Evolutionary conservation across 2,888 invertebrate species (phyloP).

Genomic region (Thereva nobilitata): DNA sequence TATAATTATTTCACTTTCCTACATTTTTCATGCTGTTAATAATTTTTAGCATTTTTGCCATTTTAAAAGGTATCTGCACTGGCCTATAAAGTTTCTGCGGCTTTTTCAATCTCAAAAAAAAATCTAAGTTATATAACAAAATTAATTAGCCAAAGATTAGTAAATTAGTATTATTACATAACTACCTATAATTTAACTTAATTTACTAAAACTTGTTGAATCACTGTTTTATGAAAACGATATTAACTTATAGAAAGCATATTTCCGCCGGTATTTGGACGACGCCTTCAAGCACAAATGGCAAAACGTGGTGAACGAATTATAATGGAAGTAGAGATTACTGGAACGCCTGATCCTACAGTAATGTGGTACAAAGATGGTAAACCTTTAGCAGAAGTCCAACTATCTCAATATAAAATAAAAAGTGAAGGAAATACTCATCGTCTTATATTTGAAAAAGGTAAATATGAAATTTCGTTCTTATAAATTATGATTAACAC

Average conservation of each 20-base stretch:
- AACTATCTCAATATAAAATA: slow-evolving; percentile 62
- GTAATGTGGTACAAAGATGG: slow-evolving; percentile 77
- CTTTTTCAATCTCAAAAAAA: too few relatives aligned
- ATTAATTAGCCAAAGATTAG: too few relatives aligned
- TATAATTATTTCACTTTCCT: too few relatives aligned
- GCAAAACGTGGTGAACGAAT: slow-evolving; percentile 72
- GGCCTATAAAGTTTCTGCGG: too few relatives aligned
- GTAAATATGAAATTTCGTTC: slow-evolving; percentile 54
- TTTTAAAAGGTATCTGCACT: too few relatives aligned
- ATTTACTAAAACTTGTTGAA: too few relatives aligned
- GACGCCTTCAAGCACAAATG: slow-evolving; percentile 75
- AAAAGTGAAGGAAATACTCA: slow-evolving; percentile 70
- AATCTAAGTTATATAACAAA: too few relatives aligned
- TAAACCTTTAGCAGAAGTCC: slow-evolving; percentile 63
- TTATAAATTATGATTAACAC: neutral
- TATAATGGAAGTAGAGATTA: slow-evolving; percentile 76
- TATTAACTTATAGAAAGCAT: slow-evolving; percentile 65
- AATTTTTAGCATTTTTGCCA: too few relatives aligned
- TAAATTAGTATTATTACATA: neutral
- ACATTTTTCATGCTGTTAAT: too few relatives aligned
- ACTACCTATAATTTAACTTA: too few relatives aligned
- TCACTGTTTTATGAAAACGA: neutral
- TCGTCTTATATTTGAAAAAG: slow-evolving; percentile 72
- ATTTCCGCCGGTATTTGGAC: slow-evolving; percentile 79
- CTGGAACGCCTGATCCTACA: slow-evolving; percentile 75